Percentiles rank a stretch among this genome's conserved stretches.
Evolutionary conservation across 2,797 vertebrate species (phyloP).

Genomic region (Lepilemur septentrionalis): DNA sequence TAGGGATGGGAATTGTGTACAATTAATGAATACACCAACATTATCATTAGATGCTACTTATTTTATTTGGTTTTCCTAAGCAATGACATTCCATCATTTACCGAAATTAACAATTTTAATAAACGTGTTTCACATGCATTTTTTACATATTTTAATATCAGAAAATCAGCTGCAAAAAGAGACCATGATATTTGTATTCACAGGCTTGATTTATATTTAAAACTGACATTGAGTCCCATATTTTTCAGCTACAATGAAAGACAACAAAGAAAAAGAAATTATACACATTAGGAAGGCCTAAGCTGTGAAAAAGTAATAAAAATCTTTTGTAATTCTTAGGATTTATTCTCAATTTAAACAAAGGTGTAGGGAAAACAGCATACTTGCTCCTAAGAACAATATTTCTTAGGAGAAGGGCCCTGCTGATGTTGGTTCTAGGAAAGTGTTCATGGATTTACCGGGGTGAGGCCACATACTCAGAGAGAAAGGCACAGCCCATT

Average conservation of each 20-base stretch:
- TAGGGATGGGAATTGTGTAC: background rate
- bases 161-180: slow-evolving; percentile 87
- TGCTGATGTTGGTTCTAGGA: no score
- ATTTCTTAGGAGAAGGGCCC: background rate
- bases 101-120: slow-evolving; percentile 77
- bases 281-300: background rate
- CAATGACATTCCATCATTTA: slow-evolving; percentile 67
- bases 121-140: slow-evolving; percentile 54
- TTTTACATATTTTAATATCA: slow-evolving; percentile 72
- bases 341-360: background rate
- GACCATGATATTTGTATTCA: slow-evolving; percentile 88
- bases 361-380: background rate
- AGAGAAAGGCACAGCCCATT: background rate
- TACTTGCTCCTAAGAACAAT: background rate
- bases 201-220: slow-evolving; percentile 89
- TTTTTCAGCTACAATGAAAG: slow-evolving; percentile 8
- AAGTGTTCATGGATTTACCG: accelerated
- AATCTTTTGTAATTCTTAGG: background rate
- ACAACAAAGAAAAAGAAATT: background rate
- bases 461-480: background rate
- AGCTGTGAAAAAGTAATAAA: background rate
- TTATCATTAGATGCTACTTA: slow-evolving; percentile 63
- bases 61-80: slow-evolving; percentile 72
- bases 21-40: slow-evolving; percentile 43
- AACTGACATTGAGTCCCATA: slow-evolving; percentile 86